Base-by-base conservation (phyloP, 2,113 vertebrate genomes). In the Grus americana region DNA sequence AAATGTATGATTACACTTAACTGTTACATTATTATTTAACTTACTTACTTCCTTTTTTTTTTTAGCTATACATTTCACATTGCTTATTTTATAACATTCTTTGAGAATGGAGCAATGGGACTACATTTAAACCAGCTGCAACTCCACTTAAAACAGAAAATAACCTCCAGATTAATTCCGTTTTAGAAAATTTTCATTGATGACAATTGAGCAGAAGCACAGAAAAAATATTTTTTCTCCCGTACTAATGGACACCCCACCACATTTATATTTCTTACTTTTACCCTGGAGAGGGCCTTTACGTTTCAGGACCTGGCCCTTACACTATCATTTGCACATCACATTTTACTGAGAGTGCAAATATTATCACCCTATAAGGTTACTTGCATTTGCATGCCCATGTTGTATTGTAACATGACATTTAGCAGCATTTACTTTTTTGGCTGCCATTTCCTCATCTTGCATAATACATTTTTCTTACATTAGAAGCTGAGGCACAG, bases 381-480 rank as follows among this genome's bases (percentile, higher is more conserved):
- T 91, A 89, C 49, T 94, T 72, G 32, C 59, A 78, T 88, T 94
- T 95, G 42, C 66, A 87, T 94, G 26, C 18, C 38, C 32, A 82
- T 73, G 54, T 86, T 83, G 74, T 94, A 94, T 92, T 94, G 84
- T 93, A 83, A 97, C 95, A 49, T 96, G 92, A 96, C 86, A 93
- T 97, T 98, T 95, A 96, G 47, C 67, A 91, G 79, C 34, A 73
- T 84, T 98, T 96, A 92, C 72, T 91, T 96, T 88, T 83, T 97
- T 98, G 93, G 76, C 93, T 98, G 95, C 86, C 86, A 71, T 93
- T 93, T 96, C 80, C 76, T 92, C 80, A 92, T 92, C 97, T 96
- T 97, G 81, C 61, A 95, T 97, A 94, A 97, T 92, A 71, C 22
- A 87, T 93, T 97, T 97, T 94, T 93, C 78, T 97, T 97, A 93